Percentiles rank a stretch among this genome's conserved stretches.
Conservation (phyloP, 2,113 vertebrate genomes). For the Channa maculata region DNA sequence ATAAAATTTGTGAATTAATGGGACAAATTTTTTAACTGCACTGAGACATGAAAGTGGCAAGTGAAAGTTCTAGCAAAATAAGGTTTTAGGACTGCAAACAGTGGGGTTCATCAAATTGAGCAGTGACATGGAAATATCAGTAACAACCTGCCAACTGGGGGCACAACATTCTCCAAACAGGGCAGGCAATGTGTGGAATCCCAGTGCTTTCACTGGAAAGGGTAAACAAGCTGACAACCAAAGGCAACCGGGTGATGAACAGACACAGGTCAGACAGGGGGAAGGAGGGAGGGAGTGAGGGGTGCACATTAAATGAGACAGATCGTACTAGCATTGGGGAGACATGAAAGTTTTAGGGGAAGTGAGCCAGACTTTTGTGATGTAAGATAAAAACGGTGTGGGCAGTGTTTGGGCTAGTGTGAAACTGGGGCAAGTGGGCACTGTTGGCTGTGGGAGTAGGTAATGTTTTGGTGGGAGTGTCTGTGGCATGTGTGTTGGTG, state of each 20-base stretch:
- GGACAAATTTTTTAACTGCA: too few relatives aligned
- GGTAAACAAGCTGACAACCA: constrained; percentile 65
- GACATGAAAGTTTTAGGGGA: constrained; percentile 20
- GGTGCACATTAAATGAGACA: not conserved
- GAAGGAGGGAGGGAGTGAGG: constrained; percentile 6
- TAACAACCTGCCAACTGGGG: constrained; percentile 50
- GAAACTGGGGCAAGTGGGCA: constrained; percentile 51
- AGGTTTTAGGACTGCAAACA: constrained; percentile 2
- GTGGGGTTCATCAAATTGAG: constrained; percentile 58
- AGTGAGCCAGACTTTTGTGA: constrained; percentile 30
- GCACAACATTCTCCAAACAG: constrained; percentile 30
- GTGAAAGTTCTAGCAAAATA: constrained; percentile 3
- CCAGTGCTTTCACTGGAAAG: constrained; percentile 61
- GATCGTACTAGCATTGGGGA: constrained; percentile 19
- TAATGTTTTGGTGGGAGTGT: constrained; percentile 58
- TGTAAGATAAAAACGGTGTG: constrained; percentile 12
- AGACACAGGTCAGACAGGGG: constrained; percentile 49
- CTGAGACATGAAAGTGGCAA: too few relatives aligned
- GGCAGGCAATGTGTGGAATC: constrained; percentile 68
- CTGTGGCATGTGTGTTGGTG: constrained; percentile 27
- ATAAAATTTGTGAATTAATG: not conserved
- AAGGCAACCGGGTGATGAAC: constrained; percentile 51
- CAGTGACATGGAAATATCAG: constrained; percentile 66
- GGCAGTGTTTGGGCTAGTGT: constrained; percentile 43
- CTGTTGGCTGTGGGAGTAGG: constrained; percentile 10